Conservation (phyloP, 1,140 invertebrate genomes). For the Campoletis sonorensis region DNA sequence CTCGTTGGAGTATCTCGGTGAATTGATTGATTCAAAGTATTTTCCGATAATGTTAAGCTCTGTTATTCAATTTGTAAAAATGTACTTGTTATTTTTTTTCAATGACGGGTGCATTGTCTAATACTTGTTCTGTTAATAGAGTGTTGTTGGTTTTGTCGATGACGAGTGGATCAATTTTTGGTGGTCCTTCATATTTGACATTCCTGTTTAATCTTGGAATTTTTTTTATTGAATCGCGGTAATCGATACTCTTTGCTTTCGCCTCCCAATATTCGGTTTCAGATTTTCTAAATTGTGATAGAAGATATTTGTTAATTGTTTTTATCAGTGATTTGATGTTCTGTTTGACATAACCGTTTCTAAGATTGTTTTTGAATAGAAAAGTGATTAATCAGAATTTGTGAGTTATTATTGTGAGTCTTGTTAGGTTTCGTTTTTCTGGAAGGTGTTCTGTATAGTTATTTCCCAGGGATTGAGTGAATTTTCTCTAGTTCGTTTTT, state of each 20-base stretch:
- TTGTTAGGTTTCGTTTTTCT: not conserved
- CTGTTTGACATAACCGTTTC: not conserved
- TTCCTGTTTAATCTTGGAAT: conserved; percentile 38
- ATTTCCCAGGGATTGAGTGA: too few species aligned
- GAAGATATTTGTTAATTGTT: not conserved
- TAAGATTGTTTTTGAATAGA: not conserved
- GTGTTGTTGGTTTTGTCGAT: not conserved
- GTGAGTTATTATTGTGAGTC: conserved; percentile 20
- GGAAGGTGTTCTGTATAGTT: not conserved
- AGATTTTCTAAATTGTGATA: not conserved
- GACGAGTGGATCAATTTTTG: not conserved
- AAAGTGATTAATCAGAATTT: not conserved
- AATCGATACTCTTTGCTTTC: conserved; percentile 18
- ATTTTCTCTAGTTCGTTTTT: conserved; percentile 30
- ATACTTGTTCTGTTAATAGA: not conserved
- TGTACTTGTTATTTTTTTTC: not conserved
- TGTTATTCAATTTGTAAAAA: not conserved
- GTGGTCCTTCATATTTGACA: conserved; percentile 13
- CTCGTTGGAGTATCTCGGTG: conserved; percentile 33
- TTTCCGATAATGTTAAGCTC: conserved; percentile 25
- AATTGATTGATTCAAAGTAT: conserved; percentile 39
- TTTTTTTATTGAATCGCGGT: conserved; percentile 1
- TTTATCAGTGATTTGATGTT: conserved; percentile 22
- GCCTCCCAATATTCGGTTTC: conserved; percentile 24
- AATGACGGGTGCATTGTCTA: too few species aligned